phyloP scores from a whole-genome alignment of 2,797 vertebrate species.

The Onychomys leucogaster region DNA sequence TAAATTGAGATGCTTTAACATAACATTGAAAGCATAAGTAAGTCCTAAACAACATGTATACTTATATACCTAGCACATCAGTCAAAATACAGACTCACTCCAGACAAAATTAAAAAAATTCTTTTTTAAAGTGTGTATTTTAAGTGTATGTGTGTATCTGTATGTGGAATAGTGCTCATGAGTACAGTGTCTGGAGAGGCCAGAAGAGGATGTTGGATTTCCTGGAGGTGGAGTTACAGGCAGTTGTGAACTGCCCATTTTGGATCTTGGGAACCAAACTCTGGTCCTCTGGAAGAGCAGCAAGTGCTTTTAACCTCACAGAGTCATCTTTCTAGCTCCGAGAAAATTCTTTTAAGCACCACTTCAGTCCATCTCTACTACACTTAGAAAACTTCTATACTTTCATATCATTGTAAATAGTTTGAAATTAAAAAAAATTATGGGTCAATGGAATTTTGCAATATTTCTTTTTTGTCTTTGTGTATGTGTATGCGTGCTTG shows the following conservation, averaged over 20 bases:
- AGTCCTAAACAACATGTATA: neutral
- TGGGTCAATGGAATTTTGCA: neutral
- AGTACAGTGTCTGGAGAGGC: neutral
- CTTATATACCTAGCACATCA: neutral
- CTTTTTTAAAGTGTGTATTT: neutral
- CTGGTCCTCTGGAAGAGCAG: neutral
- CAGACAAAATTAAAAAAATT: neutral
- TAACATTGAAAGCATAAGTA: neutral
- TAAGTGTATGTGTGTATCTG: neutral
- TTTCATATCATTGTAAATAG: slow-evolving; percentile 16
- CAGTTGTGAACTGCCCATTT: neutral
- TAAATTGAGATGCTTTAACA: neutral
- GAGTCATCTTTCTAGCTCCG: neutral
- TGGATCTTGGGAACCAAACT: neutral
- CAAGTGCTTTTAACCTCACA: neutral
- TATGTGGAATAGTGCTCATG: neutral
- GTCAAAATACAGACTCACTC: neutral
- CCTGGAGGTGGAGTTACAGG: neutral
- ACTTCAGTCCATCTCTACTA: neutral
- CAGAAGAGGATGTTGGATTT: neutral
- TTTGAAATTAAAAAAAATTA: neutral
- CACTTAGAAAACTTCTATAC: neutral
- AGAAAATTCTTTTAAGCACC: neutral
- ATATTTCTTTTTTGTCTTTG: neutral
- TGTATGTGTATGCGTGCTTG: neutral